A percentile compares a stretch with the other conserved stretches of the same genome.
Conservation (phyloP, 64 coral and sea anemone genomes). For the Hydrozoanthus tunicans region DNA sequence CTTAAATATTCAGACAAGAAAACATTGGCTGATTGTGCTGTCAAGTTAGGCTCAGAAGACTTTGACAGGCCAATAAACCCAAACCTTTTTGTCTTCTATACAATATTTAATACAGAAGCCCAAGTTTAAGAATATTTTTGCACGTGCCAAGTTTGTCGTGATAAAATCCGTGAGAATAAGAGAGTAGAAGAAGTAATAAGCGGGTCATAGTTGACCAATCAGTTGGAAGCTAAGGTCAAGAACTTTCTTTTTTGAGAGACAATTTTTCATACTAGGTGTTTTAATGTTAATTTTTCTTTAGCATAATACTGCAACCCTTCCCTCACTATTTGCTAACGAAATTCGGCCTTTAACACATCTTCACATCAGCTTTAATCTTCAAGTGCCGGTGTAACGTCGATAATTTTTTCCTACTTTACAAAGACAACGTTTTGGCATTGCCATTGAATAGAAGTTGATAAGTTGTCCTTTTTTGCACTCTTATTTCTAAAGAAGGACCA, state of each 20-base stretch:
- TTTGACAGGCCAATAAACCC: constrained; percentile 61
- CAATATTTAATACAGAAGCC: not conserved
- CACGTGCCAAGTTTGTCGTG: constrained; percentile 48
- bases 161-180: not conserved
- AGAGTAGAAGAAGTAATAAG: not conserved
- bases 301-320: not conserved
- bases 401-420: not conserved
- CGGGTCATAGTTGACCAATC: constrained; percentile 37
- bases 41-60: constrained; percentile 47
- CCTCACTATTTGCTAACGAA: not conserved
- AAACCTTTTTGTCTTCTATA: not conserved
- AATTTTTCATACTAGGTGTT: constrained; percentile 31
- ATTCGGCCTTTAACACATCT: not conserved
- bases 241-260: constrained; percentile 19
- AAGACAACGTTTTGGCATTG: not conserved
- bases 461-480: not conserved
- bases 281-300: constrained; percentile 39
- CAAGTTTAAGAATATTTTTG: not conserved
- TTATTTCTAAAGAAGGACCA: not conserved
- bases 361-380: not conserved
- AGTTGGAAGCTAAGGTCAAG: constrained; percentile 28
- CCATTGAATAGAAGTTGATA: not conserved
- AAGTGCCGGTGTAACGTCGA: not conserved
- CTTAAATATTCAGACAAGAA: constrained; percentile 73
- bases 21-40: constrained; percentile 83